Base-by-base conservation (phyloP, 1,140 invertebrate species). In the Babylonia areolata region DNA sequence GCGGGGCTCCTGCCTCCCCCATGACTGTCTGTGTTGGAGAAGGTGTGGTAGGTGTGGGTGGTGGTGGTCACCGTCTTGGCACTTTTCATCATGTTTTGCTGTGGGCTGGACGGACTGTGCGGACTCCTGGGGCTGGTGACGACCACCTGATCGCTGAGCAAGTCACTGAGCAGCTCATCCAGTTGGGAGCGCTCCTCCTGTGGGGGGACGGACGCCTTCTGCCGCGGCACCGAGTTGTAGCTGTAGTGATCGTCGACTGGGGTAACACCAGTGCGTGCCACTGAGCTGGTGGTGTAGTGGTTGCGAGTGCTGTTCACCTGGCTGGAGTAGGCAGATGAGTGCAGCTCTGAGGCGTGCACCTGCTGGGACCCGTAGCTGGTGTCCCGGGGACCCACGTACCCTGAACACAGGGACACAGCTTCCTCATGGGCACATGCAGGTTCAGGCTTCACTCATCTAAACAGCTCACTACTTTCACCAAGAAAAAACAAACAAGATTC, bases 161-260 rank as follows among this genome's bases (percentile, higher is more conserved):
- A 88, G 86, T 94, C 93, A 85, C 90, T 93, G 23, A 94, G 85
- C 85, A 94, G 93, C 40, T 93, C 91, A 88, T 94, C 94, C 35
- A 94, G 89, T 84, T 94, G 90, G 39, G 90, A 91, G 51, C 93
- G 93, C 86, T 94, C 93, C n/a, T 93, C 91, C 15, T 91, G 83
- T 15, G 91, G 39, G 46, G 40, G 40, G 28, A n/a, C 51, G 46
- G 86, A 83, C 78, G 86, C 6, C 86, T 86, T 54, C 86, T 88
- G 73, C 84, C 85, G 58, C 64, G 86, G 73, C 87, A 89, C 83
- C 89, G 89, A 33, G 87, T 87, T 81, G 81, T 89, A 87, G 86
- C 87, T 87, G 79, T 73, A 71, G 46, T 87, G 17, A 73, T 81
- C 51, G 73, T 81, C 33, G 73, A 87, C 6, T 51, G 71, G 35